Base-by-base conservation (phyloP, 1,140 invertebrate species). In the Dendrolimus kikuchii region DNA sequence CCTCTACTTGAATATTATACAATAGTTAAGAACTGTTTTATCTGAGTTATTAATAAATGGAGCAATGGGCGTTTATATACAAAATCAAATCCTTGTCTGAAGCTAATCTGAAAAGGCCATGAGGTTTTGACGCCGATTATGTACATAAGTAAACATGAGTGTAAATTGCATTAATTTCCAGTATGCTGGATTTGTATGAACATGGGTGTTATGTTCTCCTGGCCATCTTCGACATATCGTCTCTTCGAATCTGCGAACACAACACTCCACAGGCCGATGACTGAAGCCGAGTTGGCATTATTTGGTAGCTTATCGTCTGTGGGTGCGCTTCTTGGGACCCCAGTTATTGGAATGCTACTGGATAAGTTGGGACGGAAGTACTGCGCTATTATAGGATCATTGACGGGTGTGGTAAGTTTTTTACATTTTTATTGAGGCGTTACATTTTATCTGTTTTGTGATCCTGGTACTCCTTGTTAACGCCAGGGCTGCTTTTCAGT, bases 241-340 rank as follows among this genome's bases (percentile, higher is more conserved):
- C 62, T 75, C 6, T 79, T 79, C 59, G 48, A 59, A 5, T 79
- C 76, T n/a, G 49, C 55, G 6, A 70, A 73, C 49, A 79, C 76
- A 5, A 68, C 68, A 0, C 54, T 79, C 0, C 45, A 71, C 43
- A 48, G 74, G 6, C 69, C 69, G 0, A 77, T 77, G 74, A 64
- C 57, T 1, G 54, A 64, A 6, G 57, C 62, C 5, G 76, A 79
- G 45, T 36, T 64, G 3, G 46, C 69, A 0, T 47, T 79, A 2
- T 58, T 73, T 6, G 71, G 74, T 0, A 74, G 69, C 51, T 53
- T 79, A 2, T 64, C 77, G 0, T 68, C 66, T 4, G 61, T 75
- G 2, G 70, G 70, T 4, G 66, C 65, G 0, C 44, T 80, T 23
- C 45, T 80, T 5, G 55, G 59, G 5, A 74, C 64, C 3, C 72